Evolutionary conservation across 2,888 invertebrate genomes (phyloP), one percentile per base, ranked within the genome.

Genomic region (Artemia sinica): DNA sequence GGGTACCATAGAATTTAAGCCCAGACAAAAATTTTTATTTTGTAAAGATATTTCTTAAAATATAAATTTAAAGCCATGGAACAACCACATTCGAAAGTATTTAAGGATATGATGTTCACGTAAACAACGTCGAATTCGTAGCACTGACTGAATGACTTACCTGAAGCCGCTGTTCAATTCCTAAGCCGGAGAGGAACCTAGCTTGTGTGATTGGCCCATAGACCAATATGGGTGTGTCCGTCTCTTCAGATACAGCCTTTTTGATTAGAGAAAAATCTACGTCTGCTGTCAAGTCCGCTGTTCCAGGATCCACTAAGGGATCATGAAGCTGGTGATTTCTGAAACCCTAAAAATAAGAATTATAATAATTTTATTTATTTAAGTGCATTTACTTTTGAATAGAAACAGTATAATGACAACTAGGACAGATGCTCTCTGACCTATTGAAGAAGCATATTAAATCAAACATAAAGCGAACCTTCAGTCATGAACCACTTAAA

Each of bases 281-380:
- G 79, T 99, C 98, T 8, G 95, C 94, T 6, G 98, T 98, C n/a
- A 98, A 80, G 80, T 98, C 98, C 8, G 90, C 87, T n/a, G 81
- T 80, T 2, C 98, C 98, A 0, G 94, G 93, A 50, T 86, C 83
- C 28, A 83, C 77, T 63, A 98, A 79, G 0, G 95, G 93, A 78
- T 97, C 86, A 72, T 89, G 88, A 66, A 91, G 82, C 75, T 86
- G 77, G 75, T 98, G 97, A 66, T 87, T 83, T 74, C 85, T 86
- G 76, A 92, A 96, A 11, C 88, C 93, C 84, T 93, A 77, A 67
- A 74, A 71, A 70, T 70, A 72, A 41, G 41, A 41, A 41, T 41
- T 41, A 41, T 1, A 41, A 41, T 41, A 41, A 41, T 41, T 41
- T 41, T 41, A 41, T 41, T 41, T 41, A 41, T 41, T 41, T 41